phyloP scores from a whole-genome alignment of 2,113 vertebrate species.

The Acanthisitta chloris region DNA sequence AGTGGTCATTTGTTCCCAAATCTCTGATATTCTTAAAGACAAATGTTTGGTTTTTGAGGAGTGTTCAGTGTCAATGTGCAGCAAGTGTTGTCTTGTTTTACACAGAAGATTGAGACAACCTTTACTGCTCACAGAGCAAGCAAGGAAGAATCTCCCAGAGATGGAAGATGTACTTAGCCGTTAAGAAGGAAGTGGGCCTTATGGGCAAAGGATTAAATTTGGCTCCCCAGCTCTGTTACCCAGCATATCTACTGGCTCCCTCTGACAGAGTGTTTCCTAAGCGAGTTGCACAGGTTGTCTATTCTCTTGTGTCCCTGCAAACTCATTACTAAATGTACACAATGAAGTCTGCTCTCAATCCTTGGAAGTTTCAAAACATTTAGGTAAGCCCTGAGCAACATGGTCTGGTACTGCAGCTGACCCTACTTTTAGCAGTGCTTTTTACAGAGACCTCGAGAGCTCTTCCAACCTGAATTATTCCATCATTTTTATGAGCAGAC shows the following conservation, averaged over 20 bases:
- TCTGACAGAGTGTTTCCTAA: background rate
- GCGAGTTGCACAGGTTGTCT: background rate
- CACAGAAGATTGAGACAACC: fast-evolving
- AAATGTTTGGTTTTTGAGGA: background rate
- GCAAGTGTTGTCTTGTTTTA: background rate
- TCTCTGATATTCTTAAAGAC: background rate
- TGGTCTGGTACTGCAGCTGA: background rate
- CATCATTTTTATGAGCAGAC: background rate
- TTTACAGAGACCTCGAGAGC: background rate
- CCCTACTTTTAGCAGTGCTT: background rate
- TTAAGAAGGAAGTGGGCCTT: background rate
- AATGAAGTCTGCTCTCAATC: background rate
- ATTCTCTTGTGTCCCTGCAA: background rate
- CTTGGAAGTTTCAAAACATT: background rate
- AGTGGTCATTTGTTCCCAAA: background rate
- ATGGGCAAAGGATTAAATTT: background rate
- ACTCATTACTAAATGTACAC: background rate
- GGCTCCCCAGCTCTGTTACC: background rate
- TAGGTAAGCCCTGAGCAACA: background rate
- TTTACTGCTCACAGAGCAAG: background rate
- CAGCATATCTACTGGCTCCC: background rate
- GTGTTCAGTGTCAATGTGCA: background rate
- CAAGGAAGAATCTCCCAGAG: background rate
- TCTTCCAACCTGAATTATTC: background rate
- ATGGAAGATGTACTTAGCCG: background rate